Evolutionary conservation across 2,113 vertebrate genomes (phyloP).

Genomic region (Lichenostomus cassidix): DNA sequence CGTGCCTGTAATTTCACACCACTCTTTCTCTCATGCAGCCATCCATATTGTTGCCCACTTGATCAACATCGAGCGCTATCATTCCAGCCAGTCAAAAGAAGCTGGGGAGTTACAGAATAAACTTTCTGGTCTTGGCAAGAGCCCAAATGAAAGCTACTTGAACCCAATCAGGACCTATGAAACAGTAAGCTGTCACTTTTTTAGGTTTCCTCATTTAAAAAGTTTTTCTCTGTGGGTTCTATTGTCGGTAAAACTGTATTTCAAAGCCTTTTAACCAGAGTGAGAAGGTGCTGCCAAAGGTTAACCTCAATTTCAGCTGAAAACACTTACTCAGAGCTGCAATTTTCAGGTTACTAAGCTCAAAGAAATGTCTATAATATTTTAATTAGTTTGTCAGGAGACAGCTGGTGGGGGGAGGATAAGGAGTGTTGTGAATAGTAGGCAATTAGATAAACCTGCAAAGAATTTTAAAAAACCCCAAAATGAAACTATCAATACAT

Average conservation of each 20-base stretch:
- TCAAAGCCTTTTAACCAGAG: conserved; percentile 60
- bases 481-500: background rate
- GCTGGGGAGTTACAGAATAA: conserved; percentile 62
- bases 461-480: background rate
- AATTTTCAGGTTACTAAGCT: conserved; percentile 58
- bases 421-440: background rate
- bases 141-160: conserved; percentile 77
- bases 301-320: conserved; percentile 56
- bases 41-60: conserved; percentile 77
- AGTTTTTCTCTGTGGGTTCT: background rate
- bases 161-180: conserved; percentile 78
- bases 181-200: conserved; percentile 64
- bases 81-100: conserved; percentile 58
- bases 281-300: conserved; percentile 30
- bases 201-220: conserved; percentile 12
- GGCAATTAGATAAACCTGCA: conserved; percentile 26
- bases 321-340: conserved; percentile 36
- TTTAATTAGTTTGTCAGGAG: conserved; percentile 60
- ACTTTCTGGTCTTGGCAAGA: conserved; percentile 75
- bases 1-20: background rate
- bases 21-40: conserved; percentile 40
- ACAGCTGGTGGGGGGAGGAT: background rate
- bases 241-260: conserved; percentile 11
- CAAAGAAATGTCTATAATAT: conserved; percentile 49
- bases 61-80: conserved; percentile 77